Evolutionary conservation across 2,888 invertebrate species (phyloP).

Genomic region (Platyscelio sp.): DNA sequence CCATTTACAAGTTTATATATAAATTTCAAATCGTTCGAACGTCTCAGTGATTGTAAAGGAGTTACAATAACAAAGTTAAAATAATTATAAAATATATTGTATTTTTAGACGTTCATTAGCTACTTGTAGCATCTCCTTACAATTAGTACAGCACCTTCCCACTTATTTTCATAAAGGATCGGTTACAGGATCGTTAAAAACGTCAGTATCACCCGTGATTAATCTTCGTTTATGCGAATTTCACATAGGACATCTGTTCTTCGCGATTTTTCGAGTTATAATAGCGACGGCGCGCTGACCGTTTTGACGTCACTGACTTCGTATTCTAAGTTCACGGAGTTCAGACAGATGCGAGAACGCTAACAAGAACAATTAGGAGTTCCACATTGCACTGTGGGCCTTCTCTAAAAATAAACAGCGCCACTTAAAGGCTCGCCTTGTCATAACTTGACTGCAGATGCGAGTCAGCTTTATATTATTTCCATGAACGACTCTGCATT

Average conservation of each 20-base stretch:
- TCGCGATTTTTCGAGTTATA: conserved; percentile 61
- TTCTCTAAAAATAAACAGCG: conserved; percentile 84
- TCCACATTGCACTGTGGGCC: conserved; percentile 82
- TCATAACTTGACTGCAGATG: conserved; percentile 80
- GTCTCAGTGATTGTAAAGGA: no score
- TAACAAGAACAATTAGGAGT: conserved; percentile 85
- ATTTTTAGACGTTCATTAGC: no score
- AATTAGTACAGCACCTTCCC: no score
- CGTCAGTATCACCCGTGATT: conserved; percentile 79
- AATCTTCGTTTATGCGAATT: conserved; percentile 82
- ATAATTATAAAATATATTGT: no score
- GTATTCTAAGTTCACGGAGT: conserved; percentile 82
- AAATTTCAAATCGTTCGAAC: no score
- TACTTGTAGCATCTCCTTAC: no score
- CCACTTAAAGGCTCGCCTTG: conserved; percentile 80
- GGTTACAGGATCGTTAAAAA: conserved; percentile 73
- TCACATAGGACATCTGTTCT: conserved; percentile 79
- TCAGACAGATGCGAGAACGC: conserved; percentile 84
- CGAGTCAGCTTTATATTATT: conserved; percentile 79
- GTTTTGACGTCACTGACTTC: conserved; percentile 70
- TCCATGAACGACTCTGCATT: conserved; percentile 77
- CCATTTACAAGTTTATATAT: no score
- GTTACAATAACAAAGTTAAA: no score
- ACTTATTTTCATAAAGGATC: conserved; percentile 45
- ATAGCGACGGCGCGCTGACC: conserved; percentile 60